phyloP scores from a whole-genome alignment of 2,113 vertebrate species.

The Stigmatopora argus region DNA sequence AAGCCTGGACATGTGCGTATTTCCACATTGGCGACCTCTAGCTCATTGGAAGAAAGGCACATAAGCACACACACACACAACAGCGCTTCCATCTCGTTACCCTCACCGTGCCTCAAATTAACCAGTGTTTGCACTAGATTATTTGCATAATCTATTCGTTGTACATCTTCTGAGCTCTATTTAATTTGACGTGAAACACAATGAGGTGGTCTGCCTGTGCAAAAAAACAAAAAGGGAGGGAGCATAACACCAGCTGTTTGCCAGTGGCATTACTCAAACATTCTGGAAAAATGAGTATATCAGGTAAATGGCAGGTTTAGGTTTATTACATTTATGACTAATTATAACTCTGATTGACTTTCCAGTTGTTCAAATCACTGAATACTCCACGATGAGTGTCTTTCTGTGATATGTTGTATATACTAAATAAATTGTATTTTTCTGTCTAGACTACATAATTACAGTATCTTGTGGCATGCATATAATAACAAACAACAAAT shows the following conservation, averaged over 20 bases:
- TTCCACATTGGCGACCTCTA: not conserved
- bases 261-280: not conserved
- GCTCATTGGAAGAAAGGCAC: not conserved
- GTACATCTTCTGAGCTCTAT: not conserved
- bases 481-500: not conserved
- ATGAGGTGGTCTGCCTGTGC: not conserved
- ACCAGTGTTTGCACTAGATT: slow-evolving; percentile 46
- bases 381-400: not conserved
- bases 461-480: not conserved
- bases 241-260: too few species aligned
- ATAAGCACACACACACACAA: not conserved
- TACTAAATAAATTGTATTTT: too few species aligned
- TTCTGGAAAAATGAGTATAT: not conserved
- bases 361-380: not conserved
- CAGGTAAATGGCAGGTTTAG: not conserved
- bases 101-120: slow-evolving; percentile 21
- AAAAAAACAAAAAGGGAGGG: not conserved
- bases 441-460: too few species aligned
- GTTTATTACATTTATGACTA: not conserved
- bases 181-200: not conserved
- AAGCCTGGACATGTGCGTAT: not conserved
- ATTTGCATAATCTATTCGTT: slow-evolving; percentile 41
- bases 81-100: slow-evolving; percentile 26
- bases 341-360: not conserved
- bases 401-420: not conserved